Percentiles rank a stretch among this genome's conserved stretches.
Evolutionary conservation across 2,797 vertebrate species (phyloP).

Genomic region (Thripadectes ignobilis): DNA sequence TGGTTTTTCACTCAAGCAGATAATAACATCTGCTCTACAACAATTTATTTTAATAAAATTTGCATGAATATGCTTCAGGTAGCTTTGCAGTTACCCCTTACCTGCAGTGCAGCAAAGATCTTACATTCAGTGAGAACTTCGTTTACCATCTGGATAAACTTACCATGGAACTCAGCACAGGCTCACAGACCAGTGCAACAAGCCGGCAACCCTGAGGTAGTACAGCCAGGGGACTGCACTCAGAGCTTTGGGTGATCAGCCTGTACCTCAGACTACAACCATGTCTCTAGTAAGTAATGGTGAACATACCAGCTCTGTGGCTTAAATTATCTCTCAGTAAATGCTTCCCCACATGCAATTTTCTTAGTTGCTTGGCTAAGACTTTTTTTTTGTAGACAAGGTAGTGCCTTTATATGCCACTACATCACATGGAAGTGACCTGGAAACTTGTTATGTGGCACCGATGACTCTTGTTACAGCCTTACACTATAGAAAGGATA

Average conservation of each 20-base stretch:
- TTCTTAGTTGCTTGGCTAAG: not conserved
- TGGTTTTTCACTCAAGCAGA: not conserved
- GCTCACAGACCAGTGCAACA: not conserved
- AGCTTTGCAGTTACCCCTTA: not conserved
- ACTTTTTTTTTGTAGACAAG: not conserved
- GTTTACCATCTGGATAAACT: not conserved
- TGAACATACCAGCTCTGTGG: not conserved
- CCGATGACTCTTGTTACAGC: not conserved
- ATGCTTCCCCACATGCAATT: not conserved
- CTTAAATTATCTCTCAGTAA: not conserved
- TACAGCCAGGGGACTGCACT: not conserved
- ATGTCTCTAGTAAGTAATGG: not conserved
- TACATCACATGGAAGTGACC: not conserved
- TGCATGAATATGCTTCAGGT: not conserved
- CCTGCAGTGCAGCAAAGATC: not conserved
- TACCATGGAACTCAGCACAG: not conserved
- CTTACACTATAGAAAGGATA: not conserved
- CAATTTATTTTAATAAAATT: not conserved
- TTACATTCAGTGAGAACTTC: not conserved
- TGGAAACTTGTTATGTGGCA: not conserved
- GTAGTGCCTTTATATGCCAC: not conserved
- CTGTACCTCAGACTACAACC: not conserved
- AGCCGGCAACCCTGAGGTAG: not conserved
- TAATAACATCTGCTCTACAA: not conserved
- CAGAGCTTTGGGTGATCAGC: not conserved